These are phyloP conservation scores for Lasiommata megera DNA, from an alignment of 2,888 invertebrate genomes.

Conservation along the genomic window DNA sequence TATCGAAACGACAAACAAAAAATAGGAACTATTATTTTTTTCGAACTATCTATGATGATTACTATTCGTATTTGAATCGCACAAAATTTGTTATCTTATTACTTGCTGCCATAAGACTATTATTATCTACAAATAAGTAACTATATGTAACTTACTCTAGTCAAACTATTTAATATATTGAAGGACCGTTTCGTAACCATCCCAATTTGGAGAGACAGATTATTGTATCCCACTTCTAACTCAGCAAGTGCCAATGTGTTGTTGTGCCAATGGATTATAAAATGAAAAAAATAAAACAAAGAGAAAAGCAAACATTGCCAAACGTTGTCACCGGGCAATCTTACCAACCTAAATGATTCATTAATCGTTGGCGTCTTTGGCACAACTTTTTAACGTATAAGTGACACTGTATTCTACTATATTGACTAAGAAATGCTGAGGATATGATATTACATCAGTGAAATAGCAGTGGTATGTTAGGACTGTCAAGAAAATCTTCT, in stretches of 20 bases:
- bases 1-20: neutral
- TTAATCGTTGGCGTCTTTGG: neutral
- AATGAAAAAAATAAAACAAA: neutral
- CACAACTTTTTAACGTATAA: neutral
- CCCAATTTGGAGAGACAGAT: conserved; percentile 27
- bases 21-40: no score
- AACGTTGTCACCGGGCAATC: neutral
- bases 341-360: neutral
- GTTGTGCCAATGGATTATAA: neutral
- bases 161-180: conserved; percentile 45
- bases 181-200: conserved; percentile 31
- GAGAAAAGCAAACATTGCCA: neutral
- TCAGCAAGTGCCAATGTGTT: neutral
- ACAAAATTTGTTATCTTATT: conserved; percentile 14
- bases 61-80: conserved; percentile 25
- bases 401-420: neutral
- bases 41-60: neutral
- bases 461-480: no score
- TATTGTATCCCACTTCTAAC: neutral
- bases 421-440: no score
- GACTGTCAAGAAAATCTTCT: no score
- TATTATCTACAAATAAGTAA: conserved; percentile 28
- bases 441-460: no score
- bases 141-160: conserved; percentile 50
- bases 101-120: conserved; percentile 45